A percentile compares a stretch with the other conserved stretches of the same genome.
Evolutionary conservation across 92 coral and sea anemone species (phyloP).

Genomic region (Porites cylindrica): DNA sequence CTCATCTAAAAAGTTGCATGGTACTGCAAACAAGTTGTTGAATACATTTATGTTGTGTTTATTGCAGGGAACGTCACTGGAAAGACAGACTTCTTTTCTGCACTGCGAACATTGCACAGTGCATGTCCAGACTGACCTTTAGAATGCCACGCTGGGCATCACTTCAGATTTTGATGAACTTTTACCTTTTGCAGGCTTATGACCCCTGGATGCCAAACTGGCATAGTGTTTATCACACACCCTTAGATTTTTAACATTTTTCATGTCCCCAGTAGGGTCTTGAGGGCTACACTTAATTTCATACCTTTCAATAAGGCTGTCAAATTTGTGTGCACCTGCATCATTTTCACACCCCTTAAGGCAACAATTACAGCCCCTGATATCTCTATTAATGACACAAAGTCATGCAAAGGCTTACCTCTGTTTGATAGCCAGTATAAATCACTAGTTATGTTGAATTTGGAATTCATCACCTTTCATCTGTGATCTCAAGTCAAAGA

Average conservation of each 20-base stretch:
- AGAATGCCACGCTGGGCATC: slow-evolving; percentile 20
- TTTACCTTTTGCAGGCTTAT: slow-evolving; percentile 23
- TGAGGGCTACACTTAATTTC: slow-evolving; percentile 31
- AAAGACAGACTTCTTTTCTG: slow-evolving; percentile 15
- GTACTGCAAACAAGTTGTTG: slow-evolving; percentile 21
- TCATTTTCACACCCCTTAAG: slow-evolving; percentile 37
- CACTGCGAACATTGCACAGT: slow-evolving; percentile 34
- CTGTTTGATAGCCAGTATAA: slow-evolving; percentile 43
- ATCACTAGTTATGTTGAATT: background rate
- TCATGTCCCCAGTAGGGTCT: background rate
- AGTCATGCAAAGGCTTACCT: slow-evolving; percentile 48
- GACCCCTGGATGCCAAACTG: background rate
- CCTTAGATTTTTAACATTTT: slow-evolving; percentile 9
- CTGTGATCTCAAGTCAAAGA: background rate
- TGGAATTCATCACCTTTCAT: background rate
- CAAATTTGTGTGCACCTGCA: slow-evolving; percentile 53
- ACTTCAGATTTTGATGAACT: slow-evolving; percentile 16
- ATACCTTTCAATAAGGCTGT: slow-evolving; percentile 14
- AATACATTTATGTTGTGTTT: slow-evolving; percentile 28
- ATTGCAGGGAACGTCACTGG: slow-evolving; percentile 24
- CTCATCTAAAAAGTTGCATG: slow-evolving; percentile 51
- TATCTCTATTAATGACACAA: slow-evolving; percentile 12
- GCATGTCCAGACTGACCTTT: background rate
- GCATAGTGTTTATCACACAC: background rate
- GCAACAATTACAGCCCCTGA: slow-evolving; percentile 40